A percentile compares a stretch with the other conserved stretches of the same genome.
These are phyloP conservation scores for Asbolus verrucosus DNA, from an alignment of 1,140 invertebrate species.

Conservation along the genomic window DNA sequence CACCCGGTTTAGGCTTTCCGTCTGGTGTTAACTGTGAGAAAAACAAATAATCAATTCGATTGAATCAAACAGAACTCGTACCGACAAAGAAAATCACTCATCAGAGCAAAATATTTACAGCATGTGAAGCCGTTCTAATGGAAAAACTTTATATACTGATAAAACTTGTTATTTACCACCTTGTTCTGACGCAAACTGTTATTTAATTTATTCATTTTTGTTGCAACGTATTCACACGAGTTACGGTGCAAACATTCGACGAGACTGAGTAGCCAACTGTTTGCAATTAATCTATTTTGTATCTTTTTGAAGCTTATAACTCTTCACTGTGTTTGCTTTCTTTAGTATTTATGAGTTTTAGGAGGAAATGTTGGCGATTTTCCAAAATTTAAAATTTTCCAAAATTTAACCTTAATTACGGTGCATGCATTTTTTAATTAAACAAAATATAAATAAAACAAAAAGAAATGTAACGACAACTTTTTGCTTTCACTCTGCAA, in stretches of 20 bases:
- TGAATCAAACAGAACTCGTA: too few relatives aligned
- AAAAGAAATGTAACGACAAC: too few relatives aligned
- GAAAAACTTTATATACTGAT: too few relatives aligned
- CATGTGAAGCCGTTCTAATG: too few relatives aligned
- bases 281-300: slow-evolving; percentile 12
- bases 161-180: slow-evolving; percentile 12
- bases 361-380: not conserved
- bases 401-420: too few relatives aligned
- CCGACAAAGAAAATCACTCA: too few relatives aligned
- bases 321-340: not conserved
- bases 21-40: slow-evolving; percentile 86
- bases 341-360: slow-evolving; percentile 16
- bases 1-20: slow-evolving; percentile 70
- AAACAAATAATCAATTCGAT: too few relatives aligned
- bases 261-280: not conserved
- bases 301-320: not conserved
- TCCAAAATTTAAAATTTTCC: slow-evolving; percentile 12
- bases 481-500: too few relatives aligned
- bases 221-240: not conserved
- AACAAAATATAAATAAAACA: too few relatives aligned
- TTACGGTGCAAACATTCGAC: not conserved
- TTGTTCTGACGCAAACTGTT: slow-evolving; percentile 9
- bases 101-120: too few relatives aligned
- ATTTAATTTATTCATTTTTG: slow-evolving; percentile 26
- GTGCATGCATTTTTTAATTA: too few relatives aligned